Evolutionary conservation across 2,113 vertebrate species (phyloP).

Genomic region (Parotia lawesii): DNA sequence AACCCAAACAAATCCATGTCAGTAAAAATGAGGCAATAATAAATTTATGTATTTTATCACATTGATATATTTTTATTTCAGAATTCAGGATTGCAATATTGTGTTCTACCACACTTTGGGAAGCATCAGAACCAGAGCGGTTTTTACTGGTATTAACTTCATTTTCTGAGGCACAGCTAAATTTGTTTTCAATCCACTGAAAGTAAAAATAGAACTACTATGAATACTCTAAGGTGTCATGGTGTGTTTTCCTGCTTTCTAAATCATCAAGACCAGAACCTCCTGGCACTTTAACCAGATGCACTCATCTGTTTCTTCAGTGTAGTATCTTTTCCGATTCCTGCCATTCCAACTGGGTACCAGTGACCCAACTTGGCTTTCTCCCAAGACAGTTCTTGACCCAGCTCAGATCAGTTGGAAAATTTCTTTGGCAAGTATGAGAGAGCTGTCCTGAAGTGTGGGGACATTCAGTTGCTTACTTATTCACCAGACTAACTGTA

Average conservation of each 20-base stretch:
- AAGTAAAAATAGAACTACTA: neutral
- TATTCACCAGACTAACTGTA: neutral
- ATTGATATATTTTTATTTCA: neutral
- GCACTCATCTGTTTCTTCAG: neutral
- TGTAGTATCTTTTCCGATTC: rapidly evolving
- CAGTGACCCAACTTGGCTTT: neutral
- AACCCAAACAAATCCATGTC: neutral
- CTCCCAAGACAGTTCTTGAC: neutral
- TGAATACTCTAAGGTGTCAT: neutral
- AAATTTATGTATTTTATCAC: neutral
- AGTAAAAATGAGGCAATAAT: neutral
- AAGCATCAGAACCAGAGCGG: neutral
- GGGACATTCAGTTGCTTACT: neutral
- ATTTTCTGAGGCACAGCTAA: neutral
- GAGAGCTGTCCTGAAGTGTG: neutral
- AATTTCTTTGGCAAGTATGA: neutral
- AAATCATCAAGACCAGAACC: neutral
- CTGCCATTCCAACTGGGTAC: neutral
- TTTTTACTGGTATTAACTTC: neutral
- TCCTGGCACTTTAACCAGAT: neutral
- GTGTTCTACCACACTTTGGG: neutral
- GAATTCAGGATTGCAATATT: neutral
- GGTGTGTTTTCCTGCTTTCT: neutral
- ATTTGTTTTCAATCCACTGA: neutral
- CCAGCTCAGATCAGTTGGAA: neutral